Evolutionary conservation across 2,888 invertebrate genomes (phyloP).

Genomic region (Caradrina clavipalpis): DNA sequence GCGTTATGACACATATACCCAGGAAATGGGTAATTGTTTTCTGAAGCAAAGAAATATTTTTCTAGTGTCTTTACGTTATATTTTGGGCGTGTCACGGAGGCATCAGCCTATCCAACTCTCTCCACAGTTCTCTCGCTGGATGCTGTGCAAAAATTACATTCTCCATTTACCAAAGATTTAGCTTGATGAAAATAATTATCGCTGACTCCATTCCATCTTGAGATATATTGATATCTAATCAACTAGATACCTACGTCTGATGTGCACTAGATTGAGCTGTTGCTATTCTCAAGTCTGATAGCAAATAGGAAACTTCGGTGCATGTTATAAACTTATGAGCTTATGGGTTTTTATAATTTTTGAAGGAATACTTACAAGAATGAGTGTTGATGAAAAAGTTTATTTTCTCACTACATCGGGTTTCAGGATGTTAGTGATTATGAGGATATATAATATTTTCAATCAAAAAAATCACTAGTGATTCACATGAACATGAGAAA

Average conservation of each 20-base stretch:
- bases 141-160: not conserved
- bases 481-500: no score
- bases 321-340: no score
- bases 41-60: not conserved
- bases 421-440: no score
- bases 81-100: no score
- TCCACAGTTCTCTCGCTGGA: not conserved
- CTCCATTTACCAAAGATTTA: not conserved
- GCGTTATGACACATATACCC: not conserved
- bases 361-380: no score
- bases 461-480: no score
- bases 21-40: not conserved
- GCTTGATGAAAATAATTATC: conserved; percentile 11
- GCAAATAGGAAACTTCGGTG: not conserved
- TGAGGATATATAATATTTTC: no score
- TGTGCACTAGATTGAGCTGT: conserved; percentile 1
- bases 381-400: no score
- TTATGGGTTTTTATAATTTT: no score
- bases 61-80: not conserved
- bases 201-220: conserved; percentile 2
- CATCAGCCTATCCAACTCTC: not conserved
- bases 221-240: conserved; percentile 32
- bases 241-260: conserved; percentile 17
- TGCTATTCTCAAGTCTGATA: not conserved
- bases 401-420: no score